These are phyloP conservation scores for Coendou prehensilis DNA, from an alignment of 2,797 vertebrate genomes.

Conservation along the genomic window DNA sequence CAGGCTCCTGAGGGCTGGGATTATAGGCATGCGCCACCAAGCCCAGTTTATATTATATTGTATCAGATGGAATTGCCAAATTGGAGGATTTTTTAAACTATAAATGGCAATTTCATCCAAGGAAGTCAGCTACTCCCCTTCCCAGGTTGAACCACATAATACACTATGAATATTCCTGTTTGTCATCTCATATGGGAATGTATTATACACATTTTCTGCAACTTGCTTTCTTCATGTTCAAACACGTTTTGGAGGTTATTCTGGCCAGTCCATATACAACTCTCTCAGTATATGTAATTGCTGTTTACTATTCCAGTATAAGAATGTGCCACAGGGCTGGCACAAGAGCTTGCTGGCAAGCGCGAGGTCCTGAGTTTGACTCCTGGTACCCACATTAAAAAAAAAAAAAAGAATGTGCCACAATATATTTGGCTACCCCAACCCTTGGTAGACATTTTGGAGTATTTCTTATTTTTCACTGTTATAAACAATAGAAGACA, in stretches of 20 bases:
- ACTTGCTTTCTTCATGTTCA: not conserved
- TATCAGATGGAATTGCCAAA: constrained; percentile 9
- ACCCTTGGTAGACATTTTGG: not conserved
- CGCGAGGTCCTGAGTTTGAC: too few species aligned
- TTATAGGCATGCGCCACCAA: too few species aligned
- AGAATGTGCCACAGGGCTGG: not conserved
- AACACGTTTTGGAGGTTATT: not conserved
- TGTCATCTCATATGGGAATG: not conserved
- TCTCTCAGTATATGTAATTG: not conserved
- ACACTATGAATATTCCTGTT: not conserved
- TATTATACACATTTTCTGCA: not conserved
- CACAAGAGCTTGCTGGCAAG: too few species aligned
- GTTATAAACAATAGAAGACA: not conserved
- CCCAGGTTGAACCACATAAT: not conserved
- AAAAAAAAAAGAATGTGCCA: not conserved
- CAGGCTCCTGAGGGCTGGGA: too few species aligned
- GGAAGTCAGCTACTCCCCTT: not conserved
- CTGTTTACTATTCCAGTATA: not conserved
- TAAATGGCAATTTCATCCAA: not conserved
- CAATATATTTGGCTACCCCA: not conserved
- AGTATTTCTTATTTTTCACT: constrained; percentile 27
- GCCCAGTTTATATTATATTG: not conserved
- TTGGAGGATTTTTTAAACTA: not conserved
- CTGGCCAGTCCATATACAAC: not conserved
- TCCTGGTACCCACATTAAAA: too few species aligned